Evolutionary conservation across 2,113 vertebrate species (phyloP).

Genomic region (Syrmaticus mikado): DNA sequence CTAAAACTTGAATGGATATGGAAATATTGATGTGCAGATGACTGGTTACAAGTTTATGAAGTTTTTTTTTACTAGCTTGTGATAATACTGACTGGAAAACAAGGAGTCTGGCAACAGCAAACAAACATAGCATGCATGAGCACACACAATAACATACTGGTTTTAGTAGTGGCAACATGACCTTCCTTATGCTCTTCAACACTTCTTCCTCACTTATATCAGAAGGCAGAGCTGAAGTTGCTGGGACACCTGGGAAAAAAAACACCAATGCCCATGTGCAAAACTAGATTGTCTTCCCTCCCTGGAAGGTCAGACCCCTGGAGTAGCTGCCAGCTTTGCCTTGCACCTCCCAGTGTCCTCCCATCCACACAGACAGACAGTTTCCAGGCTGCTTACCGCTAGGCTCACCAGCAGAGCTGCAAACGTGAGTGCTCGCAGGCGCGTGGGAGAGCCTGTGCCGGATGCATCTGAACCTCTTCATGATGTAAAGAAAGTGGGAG

Average conservation of each 20-base stretch:
- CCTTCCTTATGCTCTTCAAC: not conserved
- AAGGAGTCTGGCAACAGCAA: not conserved
- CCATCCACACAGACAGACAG: not conserved
- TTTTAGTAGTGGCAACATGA: not conserved
- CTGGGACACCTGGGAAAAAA: not conserved
- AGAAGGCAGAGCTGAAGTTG: not conserved
- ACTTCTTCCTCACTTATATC: not conserved
- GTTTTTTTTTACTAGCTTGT: not conserved
- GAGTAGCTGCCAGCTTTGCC: not conserved
- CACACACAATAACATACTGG: not conserved
- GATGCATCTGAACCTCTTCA: not conserved
- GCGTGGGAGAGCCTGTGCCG: fast-evolving
- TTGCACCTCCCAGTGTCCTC: not conserved
- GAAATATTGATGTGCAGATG: not conserved
- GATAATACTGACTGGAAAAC: not conserved
- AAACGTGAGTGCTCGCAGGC: fast-evolving
- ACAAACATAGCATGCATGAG: not conserved
- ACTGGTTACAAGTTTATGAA: not conserved
- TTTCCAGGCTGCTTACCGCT: not conserved
- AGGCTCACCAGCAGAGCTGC: fast-evolving
- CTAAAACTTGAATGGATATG: not conserved
- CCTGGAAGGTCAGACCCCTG: not conserved
- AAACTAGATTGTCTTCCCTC: not conserved
- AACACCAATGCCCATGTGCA: not conserved
- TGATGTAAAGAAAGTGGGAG: not conserved